Evolutionary conservation across 2,888 invertebrate genomes (phyloP).

Genomic region (Oscheius sp.): DNA sequence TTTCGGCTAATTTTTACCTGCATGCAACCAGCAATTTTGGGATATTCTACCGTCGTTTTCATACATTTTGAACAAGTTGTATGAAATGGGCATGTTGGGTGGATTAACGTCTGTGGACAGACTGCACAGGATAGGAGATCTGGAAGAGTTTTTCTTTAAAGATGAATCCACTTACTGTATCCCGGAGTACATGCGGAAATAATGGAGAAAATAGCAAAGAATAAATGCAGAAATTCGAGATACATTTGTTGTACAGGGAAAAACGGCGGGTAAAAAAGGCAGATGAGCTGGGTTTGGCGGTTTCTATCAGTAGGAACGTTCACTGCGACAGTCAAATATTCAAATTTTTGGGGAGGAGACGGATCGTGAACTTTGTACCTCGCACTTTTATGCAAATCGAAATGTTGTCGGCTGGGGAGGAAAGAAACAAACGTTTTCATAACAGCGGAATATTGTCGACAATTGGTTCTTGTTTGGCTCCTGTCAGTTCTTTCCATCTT

Average conservation of each 20-base stretch:
- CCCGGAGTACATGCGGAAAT: not conserved
- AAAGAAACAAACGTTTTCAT: too few species aligned
- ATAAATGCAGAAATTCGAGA: not conserved
- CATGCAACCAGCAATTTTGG: slow-evolving; percentile 27
- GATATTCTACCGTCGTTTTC: slow-evolving; percentile 10
- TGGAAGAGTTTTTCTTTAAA: not conserved
- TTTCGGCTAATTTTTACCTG: slow-evolving; percentile 22
- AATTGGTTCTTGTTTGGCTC: too few species aligned
- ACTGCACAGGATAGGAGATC: slow-evolving; percentile 25
- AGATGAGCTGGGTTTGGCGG: too few species aligned
- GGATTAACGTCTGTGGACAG: slow-evolving; percentile 18
- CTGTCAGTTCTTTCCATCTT: too few species aligned
- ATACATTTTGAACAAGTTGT: slow-evolving; percentile 29
- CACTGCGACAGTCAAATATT: not conserved
- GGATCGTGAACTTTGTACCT: too few species aligned
- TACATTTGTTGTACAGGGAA: not conserved
- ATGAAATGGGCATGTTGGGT: slow-evolving; percentile 7
- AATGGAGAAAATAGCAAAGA: not conserved
- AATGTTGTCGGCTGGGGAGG: too few species aligned
- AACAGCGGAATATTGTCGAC: too few species aligned
- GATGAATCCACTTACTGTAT: not conserved
- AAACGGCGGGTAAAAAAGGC: too few species aligned
- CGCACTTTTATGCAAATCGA: too few species aligned
- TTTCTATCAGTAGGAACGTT: too few species aligned
- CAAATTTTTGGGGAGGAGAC: not conserved